Conservation (phyloP, 35 echinoderm and acorn worm genomes). For the Lytechinus variegatus region DNA sequence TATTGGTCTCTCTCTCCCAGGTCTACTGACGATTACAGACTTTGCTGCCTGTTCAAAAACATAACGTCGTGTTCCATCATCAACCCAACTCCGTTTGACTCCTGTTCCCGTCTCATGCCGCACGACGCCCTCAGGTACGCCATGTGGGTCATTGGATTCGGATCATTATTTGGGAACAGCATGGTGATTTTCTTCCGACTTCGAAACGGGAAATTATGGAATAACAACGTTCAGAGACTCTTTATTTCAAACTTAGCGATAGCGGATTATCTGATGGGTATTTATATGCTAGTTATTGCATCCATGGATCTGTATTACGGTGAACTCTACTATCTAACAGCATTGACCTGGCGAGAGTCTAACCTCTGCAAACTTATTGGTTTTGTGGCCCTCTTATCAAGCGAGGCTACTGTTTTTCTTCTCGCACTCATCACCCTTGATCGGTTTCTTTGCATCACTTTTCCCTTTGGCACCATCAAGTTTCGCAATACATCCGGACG, state of each 20-base stretch:
- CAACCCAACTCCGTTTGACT: neutral
- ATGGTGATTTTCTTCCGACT: slow-evolving; percentile 45
- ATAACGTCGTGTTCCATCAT: neutral
- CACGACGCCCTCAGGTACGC: neutral
- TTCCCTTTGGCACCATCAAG: slow-evolving; percentile 50
- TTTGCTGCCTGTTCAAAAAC: neutral
- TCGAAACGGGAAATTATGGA: neutral
- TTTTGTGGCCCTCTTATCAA: slow-evolving; percentile 56
- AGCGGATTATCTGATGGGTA: slow-evolving; percentile 59
- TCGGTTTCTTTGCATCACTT: slow-evolving; percentile 58
- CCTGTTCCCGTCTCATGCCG: slow-evolving; percentile 44
- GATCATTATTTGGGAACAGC: slow-evolving; percentile 19
- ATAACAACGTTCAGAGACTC: slow-evolving; percentile 26
- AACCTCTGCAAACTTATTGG: slow-evolving; percentile 63
- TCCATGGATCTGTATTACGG: slow-evolving; percentile 53
- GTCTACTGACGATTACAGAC: slow-evolving; percentile 9
- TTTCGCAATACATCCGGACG: slow-evolving; percentile 23
- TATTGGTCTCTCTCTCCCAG: neutral
- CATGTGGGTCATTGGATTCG: slow-evolving; percentile 37
- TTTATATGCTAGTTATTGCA: slow-evolving; percentile 75
- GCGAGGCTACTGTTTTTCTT: slow-evolving; percentile 67
- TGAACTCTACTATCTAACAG: slow-evolving; percentile 48
- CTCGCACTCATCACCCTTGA: slow-evolving; percentile 66
- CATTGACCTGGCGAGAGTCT: slow-evolving; percentile 47
- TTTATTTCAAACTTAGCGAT: slow-evolving; percentile 68